phyloP scores from a whole-genome alignment of 35 echinoderm and acorn worm genomes.

The Strongylocentrotus purpuratus region DNA sequence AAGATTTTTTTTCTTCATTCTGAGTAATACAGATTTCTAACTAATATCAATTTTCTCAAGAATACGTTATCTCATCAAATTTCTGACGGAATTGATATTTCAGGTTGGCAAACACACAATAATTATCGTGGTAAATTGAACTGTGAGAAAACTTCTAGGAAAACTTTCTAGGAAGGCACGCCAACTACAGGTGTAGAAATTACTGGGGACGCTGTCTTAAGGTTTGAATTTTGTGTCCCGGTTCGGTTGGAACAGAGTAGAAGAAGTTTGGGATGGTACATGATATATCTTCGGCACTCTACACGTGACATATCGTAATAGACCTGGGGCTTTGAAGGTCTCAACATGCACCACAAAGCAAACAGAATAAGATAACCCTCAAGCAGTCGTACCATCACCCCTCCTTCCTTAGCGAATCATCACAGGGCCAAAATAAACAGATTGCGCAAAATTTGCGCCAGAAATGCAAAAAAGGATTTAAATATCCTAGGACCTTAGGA shows the following conservation, averaged over 20 bases:
- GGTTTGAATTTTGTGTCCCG: background rate
- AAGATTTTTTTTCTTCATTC: too few relatives aligned
- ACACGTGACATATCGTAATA: background rate
- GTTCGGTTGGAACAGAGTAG: background rate
- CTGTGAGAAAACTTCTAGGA: too few relatives aligned
- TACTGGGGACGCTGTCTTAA: background rate
- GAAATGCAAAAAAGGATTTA: background rate
- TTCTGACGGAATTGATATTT: too few relatives aligned
- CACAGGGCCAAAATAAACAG: background rate
- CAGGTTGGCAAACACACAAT: too few relatives aligned
- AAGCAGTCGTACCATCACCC: background rate
- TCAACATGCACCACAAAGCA: background rate
- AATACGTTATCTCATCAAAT: too few relatives aligned
- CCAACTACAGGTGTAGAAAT: background rate
- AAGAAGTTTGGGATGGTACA: background rate
- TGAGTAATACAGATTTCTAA: too few relatives aligned
- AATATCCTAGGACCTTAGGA: background rate
- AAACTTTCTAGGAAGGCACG: background rate
- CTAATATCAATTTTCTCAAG: too few relatives aligned
- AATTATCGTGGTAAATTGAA: too few relatives aligned
- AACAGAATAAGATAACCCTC: conserved; percentile 14
- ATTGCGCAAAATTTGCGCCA: background rate
- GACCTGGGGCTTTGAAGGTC: background rate
- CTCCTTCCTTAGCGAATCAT: background rate
- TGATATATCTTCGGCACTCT: conserved; percentile 1